Evolutionary conservation across 2,888 invertebrate species (phyloP), one percentile per base, ranked within the genome.

Genomic region (Rambutsinella grinnellia): DNA sequence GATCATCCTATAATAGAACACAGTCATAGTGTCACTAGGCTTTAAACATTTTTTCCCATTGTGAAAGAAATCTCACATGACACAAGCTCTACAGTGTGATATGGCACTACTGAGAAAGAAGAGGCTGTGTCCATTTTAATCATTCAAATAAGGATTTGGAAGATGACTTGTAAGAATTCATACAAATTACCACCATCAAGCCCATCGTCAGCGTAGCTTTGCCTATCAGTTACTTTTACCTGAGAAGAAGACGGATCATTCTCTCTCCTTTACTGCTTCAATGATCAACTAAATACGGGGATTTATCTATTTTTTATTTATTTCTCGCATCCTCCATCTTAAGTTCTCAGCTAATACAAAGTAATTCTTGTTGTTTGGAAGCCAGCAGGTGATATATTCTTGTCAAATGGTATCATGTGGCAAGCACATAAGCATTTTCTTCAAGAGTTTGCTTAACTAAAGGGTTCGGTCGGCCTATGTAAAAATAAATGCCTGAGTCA

Each of bases 311-410:
- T 46, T 47, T n/a, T 61, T 44, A 19, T 19, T n/a, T 23, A 15
- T 10, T 3, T 26, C 23, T 24, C 17, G 8, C 56, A 24, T 24
- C 26, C 2, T 23, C 26, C 8, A 26, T n/a, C 17, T 49, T 51
- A 51, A 36, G 65, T 54, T 66, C 56, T 47, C 57, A 23, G 27
- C 23, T 28, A 5, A 15, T 17, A 57, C 57, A 70, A 70, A 70
- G 61, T 49, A 70, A 47, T 62, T n/a, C 58, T 70, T 58, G 53
- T 70, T 62, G 70, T 70, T n/a, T 70, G 63, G 28, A 28, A 71
- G 63, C 71, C 71, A 71, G 71, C 71, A 71, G 71, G 71, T 71
- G 71, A 71, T 71, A 63, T 71, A 71, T 71, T 71, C 71, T 62
- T 63, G 71, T 63, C 63, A 71, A 63, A 71, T 57, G 71, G 58